Conservation (phyloP, 2,888 invertebrate species). For the Noctua fimbriata region DNA sequence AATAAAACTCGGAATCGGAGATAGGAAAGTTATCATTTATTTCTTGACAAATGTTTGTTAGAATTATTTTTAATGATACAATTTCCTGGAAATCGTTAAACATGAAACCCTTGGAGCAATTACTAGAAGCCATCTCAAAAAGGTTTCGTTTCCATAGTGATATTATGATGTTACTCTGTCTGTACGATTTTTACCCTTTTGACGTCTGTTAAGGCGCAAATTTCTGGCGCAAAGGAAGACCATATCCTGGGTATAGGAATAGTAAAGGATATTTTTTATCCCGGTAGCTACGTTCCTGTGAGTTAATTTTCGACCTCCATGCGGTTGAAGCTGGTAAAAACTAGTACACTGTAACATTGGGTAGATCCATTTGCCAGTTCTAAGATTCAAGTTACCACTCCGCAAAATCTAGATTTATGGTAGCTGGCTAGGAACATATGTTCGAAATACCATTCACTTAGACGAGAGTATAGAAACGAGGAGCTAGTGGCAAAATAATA, state of each 20-base stretch:
- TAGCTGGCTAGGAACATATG: neutral
- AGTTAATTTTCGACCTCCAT: neutral
- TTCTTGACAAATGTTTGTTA: neutral
- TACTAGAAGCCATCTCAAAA: neutral
- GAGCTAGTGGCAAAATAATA: neutral
- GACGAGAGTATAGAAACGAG: neutral
- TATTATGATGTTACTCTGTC: neutral
- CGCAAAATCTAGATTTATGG: neutral
- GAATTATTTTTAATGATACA: neutral
- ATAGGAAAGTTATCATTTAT: constrained; percentile 10
- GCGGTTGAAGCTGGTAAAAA: neutral
- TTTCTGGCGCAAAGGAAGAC: neutral
- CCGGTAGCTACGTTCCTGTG: neutral
- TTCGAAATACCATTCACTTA: neutral
- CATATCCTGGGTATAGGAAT: neutral
- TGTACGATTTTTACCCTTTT: neutral
- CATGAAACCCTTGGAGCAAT: neutral
- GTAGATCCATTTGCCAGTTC: neutral
- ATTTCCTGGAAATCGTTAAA: neutral
- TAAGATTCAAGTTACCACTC: constrained; percentile 13
- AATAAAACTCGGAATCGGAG: neutral
- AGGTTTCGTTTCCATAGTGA: neutral
- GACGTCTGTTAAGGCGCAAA: neutral
- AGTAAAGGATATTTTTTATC: neutral
- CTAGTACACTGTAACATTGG: neutral